Base-by-base conservation (phyloP, 1,140 invertebrate species). In the Augochlora pura region DNA sequence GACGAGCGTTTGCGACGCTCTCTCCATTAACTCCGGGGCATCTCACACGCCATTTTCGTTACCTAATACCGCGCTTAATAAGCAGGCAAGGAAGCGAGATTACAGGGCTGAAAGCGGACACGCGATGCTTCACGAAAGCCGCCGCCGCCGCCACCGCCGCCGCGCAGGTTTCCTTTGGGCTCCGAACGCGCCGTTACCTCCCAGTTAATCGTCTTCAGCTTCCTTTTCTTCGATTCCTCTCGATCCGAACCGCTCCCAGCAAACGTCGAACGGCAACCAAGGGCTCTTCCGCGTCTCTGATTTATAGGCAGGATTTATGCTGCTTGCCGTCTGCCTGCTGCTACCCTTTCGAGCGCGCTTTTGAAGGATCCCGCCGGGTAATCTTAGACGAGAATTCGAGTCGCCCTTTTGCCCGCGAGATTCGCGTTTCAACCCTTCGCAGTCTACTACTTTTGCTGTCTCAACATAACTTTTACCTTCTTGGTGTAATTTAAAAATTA, bases 51-150 rank as follows among this genome's bases (percentile, higher is more conserved):
- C 18, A n/a, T 1, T n/a, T 12, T 39, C 32, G 63, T 57, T 57
- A 49, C 27, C 60, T 52, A 65, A 65, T 73, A 38, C 60, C 60
- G 21, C 10, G 27, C 14, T 74, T 74, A 74, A 68, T 68, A 76
- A 76, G 23, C 52, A n/a, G 38, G 12, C 39, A 25, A 23, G 14
- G n/a, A 38, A 39, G 12, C 59, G 16, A 6, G 25, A 68, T 59
- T 68, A 59, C 63, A 42, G 21, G 12, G 38, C 18, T 27, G 32
- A 57, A 52, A 42, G 3, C 12, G 7, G n/a, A 42, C 25, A 65
- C 59, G 42, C 42, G 68, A 59, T 18, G 23, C 69, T 42, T 8
- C 16, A 27, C 18, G 59, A 72, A 46, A 63, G 16, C 9, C 10
- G 23, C 32, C 32, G 32, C 32, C n/a, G n/a, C n/a, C n/a, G n/a